Evolutionary conservation across 2,113 vertebrate species (phyloP).

Genomic region (Datnioides undecimradiatus): DNA sequence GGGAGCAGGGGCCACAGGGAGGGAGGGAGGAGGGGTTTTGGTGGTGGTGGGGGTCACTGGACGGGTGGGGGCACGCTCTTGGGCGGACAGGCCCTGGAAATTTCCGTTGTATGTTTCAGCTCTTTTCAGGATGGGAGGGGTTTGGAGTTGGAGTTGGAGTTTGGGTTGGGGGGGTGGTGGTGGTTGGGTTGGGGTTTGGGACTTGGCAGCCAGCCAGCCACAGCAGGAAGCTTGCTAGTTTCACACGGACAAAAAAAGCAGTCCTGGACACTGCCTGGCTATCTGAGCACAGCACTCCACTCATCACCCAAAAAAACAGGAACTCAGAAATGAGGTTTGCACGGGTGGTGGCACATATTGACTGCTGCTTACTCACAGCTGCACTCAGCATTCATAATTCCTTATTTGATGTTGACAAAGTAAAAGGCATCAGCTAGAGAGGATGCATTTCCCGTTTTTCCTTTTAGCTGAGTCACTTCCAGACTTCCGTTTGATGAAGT

Average conservation of each 20-base stretch:
- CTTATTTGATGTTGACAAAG: conserved; percentile 26
- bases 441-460: conserved; percentile 9
- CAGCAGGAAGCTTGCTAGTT: conserved; percentile 84
- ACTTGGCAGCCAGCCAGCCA: conserved; percentile 81
- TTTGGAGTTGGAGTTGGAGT: conserved; percentile 53
- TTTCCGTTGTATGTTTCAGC: conserved; percentile 82
- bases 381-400: conserved; percentile 4
- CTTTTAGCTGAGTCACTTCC: conserved; percentile 18
- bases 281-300: conserved; percentile 59
- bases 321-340: conserved; percentile 52
- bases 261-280: conserved; percentile 69
- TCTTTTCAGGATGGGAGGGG: conserved; percentile 82
- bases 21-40: conserved; percentile 51
- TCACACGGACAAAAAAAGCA: conserved; percentile 83
- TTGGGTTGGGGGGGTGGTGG: conserved; percentile 31
- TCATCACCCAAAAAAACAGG: conserved; percentile 64
- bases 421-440: conserved; percentile 12
- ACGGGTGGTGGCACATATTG: conserved; percentile 33
- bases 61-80: conserved; percentile 59
- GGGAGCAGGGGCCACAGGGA: conserved; percentile 62
- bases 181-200: conserved; percentile 70
- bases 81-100: conserved; percentile 79
- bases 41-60: conserved; percentile 32
- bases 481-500: conserved; percentile 17
- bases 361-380: conserved; percentile 43